phyloP scores from a whole-genome alignment of 2,888 invertebrate genomes.

The Philhelius pedissequus region DNA sequence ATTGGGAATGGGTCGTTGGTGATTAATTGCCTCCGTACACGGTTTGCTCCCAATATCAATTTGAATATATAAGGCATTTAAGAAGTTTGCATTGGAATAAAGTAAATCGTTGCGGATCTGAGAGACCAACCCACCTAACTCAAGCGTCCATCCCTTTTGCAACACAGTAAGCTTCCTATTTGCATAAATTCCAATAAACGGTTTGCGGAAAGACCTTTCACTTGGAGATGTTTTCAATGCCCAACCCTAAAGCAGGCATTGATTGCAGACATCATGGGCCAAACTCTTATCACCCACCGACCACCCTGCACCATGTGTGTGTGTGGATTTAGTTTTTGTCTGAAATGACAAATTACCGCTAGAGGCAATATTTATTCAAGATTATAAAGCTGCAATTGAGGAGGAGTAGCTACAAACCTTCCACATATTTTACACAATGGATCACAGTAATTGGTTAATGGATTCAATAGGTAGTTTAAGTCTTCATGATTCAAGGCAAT shows the following conservation, averaged over 20 bases:
- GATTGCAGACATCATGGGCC: constrained; percentile 8
- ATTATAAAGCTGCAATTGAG: constrained; percentile 23
- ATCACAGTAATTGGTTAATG: constrained; percentile 47
- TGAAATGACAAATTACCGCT: constrained; percentile 61
- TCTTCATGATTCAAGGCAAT: too few relatives aligned
- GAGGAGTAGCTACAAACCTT: background rate
- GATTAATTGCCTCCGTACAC: constrained; percentile 62
- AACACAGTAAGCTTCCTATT: constrained; percentile 52
- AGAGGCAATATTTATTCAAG: constrained; percentile 51
- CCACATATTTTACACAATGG: background rate
- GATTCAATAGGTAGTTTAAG: too few relatives aligned
- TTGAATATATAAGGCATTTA: constrained; percentile 44
- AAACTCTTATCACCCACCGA: background rate
- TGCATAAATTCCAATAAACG: constrained; percentile 66
- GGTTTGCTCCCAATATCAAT: constrained; percentile 63
- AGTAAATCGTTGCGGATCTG: constrained; percentile 40
- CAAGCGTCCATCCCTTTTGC: background rate
- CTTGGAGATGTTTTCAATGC: constrained; percentile 56
- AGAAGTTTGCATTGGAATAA: constrained; percentile 43
- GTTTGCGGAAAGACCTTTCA: constrained; percentile 62
- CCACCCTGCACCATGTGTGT: background rate
- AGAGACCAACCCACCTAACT: background rate
- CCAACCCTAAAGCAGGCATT: constrained; percentile 6
- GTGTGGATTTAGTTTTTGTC: constrained; percentile 38
- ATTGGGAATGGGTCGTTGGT: constrained; percentile 42